These are phyloP conservation scores for Aphelocoma californica DNA, from an alignment of 2,797 vertebrate species.

Conservation along the genomic window DNA sequence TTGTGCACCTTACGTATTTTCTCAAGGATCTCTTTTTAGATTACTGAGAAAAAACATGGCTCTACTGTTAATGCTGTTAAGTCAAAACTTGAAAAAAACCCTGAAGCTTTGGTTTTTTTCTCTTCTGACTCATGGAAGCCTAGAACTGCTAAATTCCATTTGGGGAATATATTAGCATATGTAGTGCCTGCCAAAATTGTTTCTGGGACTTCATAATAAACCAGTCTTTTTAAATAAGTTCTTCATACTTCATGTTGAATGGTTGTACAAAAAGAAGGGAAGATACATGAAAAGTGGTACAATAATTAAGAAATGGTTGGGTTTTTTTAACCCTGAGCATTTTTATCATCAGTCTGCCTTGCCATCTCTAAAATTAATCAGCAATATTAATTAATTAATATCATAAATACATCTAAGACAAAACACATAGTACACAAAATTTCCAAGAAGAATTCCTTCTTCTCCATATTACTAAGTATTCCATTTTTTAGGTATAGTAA, in stretches of 20 bases:
- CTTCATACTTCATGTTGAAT: not conserved
- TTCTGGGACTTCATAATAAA: not conserved
- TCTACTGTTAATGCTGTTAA: not conserved
- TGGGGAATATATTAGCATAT: not conserved
- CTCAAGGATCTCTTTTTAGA: not conserved
- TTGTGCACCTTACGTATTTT: not conserved
- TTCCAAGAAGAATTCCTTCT: not conserved
- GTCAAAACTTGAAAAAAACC: not conserved
- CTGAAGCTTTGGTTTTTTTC: not conserved
- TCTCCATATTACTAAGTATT: not conserved
- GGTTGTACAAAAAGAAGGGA: not conserved
- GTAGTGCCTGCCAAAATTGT: not conserved
- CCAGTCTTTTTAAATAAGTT: not conserved
- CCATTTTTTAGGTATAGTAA: fast-evolving
- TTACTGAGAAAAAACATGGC: not conserved
- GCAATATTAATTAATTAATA: not conserved
- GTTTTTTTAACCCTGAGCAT: not conserved
- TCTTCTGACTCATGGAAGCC: not conserved
- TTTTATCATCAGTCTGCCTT: not conserved
- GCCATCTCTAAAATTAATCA: not conserved
- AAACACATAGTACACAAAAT: not conserved
- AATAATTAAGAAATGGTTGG: not conserved
- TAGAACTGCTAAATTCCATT: not conserved
- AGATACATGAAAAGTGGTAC: not conserved
- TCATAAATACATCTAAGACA: not conserved